Evolutionary conservation across 1,140 invertebrate species (phyloP).

Genomic region (Drosophila subobscura): DNA sequence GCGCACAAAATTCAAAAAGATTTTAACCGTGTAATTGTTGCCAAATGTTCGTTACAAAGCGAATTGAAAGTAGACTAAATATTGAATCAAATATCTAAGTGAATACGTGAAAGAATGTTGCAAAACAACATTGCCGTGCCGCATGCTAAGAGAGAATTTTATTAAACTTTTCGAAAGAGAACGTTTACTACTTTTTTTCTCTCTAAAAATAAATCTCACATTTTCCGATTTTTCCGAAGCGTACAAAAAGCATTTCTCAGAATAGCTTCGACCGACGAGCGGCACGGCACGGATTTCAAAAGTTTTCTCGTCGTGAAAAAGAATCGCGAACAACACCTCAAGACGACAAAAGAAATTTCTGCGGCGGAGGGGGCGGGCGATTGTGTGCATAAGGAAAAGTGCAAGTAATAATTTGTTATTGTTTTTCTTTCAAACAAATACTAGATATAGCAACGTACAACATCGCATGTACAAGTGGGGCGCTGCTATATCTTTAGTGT

Average conservation of each 20-base stretch:
- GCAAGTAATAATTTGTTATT: constrained; percentile 75
- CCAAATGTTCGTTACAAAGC: no score
- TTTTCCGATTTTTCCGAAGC: constrained; percentile 43
- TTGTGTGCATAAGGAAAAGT: constrained; percentile 68
- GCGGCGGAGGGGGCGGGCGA: constrained; percentile 25
- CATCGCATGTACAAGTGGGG: constrained; percentile 23
- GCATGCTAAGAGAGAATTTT: background rate
- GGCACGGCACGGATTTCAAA: constrained; percentile 54
- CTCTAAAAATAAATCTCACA: constrained; percentile 56
- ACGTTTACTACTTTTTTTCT: constrained; percentile 4
- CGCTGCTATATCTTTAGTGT: constrained; percentile 7
- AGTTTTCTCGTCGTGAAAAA: constrained; percentile 34
- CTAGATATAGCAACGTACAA: constrained; percentile 25
- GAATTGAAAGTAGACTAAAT: no score
- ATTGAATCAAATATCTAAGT: no score
- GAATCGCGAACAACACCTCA: constrained; percentile 54
- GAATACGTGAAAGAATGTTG: background rate
- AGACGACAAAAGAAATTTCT: constrained; percentile 29
- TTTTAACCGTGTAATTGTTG: no score
- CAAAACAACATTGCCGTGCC: background rate
- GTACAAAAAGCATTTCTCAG: constrained; percentile 58
- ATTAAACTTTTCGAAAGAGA: constrained; percentile 27
- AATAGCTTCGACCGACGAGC: constrained; percentile 72
- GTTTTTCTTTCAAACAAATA: constrained; percentile 52
- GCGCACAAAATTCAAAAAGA: no score